Evolutionary conservation across 2,888 invertebrate species (phyloP).

Genomic region (Pheosia gnoma): DNA sequence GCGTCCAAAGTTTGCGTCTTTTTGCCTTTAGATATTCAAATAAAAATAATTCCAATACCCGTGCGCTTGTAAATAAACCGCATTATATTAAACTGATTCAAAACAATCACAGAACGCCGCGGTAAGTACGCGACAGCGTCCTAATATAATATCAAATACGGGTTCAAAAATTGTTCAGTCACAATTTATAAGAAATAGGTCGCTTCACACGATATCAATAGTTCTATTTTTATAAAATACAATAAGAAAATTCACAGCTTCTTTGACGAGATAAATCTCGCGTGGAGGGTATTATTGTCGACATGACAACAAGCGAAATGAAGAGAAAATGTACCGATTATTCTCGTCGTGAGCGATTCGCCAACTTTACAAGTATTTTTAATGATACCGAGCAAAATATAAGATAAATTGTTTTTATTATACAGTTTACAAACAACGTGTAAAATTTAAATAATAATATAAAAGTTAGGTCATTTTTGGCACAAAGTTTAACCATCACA

Average conservation of each 20-base stretch:
- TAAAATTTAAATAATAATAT: constrained; percentile 25
- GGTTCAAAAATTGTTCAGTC: constrained; percentile 79
- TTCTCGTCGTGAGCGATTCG: no score
- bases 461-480: constrained; percentile 43
- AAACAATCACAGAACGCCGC: constrained; percentile 71
- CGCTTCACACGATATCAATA: constrained; percentile 48
- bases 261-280: constrained; percentile 16
- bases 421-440: constrained; percentile 28
- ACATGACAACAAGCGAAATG: constrained; percentile 30
- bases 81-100: constrained; percentile 27
- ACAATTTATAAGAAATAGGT: constrained; percentile 72
- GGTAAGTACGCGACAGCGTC: constrained; percentile 63
- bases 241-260: constrained; percentile 59
- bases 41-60: constrained; percentile 11
- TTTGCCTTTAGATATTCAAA: neutral
- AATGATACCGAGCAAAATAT: neutral
- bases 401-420: constrained; percentile 5
- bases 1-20: no score
- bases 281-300: constrained; percentile 54
- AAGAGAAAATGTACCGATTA: neutral
- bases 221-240: constrained; percentile 44
- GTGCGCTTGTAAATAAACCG: constrained; percentile 47
- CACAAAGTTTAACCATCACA: constrained; percentile 35
- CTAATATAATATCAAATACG: constrained; percentile 69
- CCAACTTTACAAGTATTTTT: neutral